Percentiles rank a stretch among this genome's conserved stretches.
phyloP scores from a whole-genome alignment of 2,797 vertebrate genomes.

The Parauchenoglanis ngamensis region DNA sequence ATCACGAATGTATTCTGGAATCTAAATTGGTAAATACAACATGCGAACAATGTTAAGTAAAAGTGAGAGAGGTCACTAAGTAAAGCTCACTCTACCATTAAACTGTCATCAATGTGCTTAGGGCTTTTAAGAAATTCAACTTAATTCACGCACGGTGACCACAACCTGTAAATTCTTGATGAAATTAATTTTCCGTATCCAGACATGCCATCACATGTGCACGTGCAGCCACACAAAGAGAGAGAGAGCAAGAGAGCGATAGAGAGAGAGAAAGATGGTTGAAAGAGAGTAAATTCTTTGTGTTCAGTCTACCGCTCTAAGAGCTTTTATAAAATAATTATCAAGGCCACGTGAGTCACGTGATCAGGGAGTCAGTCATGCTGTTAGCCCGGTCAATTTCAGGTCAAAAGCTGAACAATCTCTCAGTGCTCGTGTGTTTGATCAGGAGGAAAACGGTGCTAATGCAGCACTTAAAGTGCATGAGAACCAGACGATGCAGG shows the following conservation, averaged over 20 bases:
- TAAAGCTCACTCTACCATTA: background rate
- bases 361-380: constrained; percentile 38
- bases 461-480: constrained; percentile 12
- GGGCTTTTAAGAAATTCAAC: background rate
- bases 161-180: background rate
- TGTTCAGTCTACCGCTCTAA: constrained; percentile 7
- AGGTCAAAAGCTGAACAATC: constrained; percentile 51
- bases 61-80: background rate
- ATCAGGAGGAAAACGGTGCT: constrained; percentile 40
- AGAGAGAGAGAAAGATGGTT: background rate
- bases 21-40: background rate
- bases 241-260: background rate
- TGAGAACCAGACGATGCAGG: background rate
- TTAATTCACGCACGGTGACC: background rate
- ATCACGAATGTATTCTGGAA: background rate
- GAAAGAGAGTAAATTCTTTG: background rate
- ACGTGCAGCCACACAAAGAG: background rate
- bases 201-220: background rate
- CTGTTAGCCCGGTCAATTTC: constrained; percentile 46
- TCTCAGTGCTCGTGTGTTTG: constrained; percentile 34
- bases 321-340: constrained; percentile 15
- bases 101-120: background rate
- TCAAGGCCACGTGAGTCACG: constrained; percentile 10
- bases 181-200: background rate
- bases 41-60: background rate